Conservation (phyloP, 2,888 invertebrate genomes). For the Drosophila mayaguana region DNA sequence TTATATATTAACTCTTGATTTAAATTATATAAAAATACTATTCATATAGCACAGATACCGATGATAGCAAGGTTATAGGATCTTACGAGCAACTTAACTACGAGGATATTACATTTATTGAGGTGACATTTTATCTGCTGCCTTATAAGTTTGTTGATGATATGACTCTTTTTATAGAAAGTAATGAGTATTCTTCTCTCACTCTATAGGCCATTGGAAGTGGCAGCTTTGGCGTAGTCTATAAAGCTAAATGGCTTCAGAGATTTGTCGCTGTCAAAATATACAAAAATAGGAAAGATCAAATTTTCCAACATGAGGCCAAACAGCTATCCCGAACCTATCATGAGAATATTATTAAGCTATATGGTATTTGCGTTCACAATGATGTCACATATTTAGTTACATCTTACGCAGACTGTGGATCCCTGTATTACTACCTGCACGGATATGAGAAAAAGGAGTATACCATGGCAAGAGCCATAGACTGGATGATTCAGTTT, state of each 20-base stretch:
- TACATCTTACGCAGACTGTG: slow-evolving; percentile 1
- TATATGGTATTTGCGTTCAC: slow-evolving; percentile 1
- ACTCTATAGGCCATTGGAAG: not conserved
- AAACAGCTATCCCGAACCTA: not conserved
- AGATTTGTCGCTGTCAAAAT: slow-evolving; percentile 5
- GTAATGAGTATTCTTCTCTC: no score
- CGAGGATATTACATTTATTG: not conserved
- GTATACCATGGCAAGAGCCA: not conserved
- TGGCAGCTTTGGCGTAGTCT: slow-evolving; percentile 1
- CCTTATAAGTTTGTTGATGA: no score
- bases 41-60: not conserved
- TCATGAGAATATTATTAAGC: slow-evolving; percentile 9
- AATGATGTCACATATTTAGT: not conserved
- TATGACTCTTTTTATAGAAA: no score
- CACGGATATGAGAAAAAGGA: slow-evolving; percentile 1
- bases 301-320: slow-evolving; percentile 1
- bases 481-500: slow-evolving; percentile 21
- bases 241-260: slow-evolving; percentile 6
- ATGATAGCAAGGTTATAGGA: not conserved
- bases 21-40: not conserved
- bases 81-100: not conserved
- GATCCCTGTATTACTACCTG: slow-evolving; percentile 13
- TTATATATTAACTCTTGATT: no score
- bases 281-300: not conserved
- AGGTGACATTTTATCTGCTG: not conserved